phyloP scores from a whole-genome alignment of 2,113 vertebrate genomes.

The Eudyptes chrysolophus region DNA sequence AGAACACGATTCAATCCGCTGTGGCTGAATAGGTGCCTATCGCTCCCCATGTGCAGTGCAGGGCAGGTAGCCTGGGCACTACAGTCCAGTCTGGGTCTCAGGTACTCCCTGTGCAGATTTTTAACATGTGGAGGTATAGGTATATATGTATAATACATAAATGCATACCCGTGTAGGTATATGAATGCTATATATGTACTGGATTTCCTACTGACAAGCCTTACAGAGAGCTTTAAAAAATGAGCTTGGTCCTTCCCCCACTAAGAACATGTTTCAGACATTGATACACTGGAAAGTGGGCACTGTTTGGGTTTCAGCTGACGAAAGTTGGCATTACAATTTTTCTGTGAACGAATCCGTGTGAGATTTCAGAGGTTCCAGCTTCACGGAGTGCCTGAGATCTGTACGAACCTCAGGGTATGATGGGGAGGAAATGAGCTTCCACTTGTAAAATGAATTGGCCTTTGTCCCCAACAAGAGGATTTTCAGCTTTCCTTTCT shows the following conservation, averaged over 20 bases:
- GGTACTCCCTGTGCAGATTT: background rate
- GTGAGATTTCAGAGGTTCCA: background rate
- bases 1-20: background rate
- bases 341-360: background rate
- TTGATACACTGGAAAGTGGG: background rate
- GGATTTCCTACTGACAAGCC: background rate
- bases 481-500: slow-evolving; percentile 39
- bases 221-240: background rate
- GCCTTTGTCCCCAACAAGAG: background rate
- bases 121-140: background rate
- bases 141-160: background rate
- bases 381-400: background rate
- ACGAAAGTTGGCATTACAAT: background rate
- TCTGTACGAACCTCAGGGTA: background rate
- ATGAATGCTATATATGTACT: background rate
- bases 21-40: background rate
- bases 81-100: background rate
- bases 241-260: background rate
- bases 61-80: too few species aligned
- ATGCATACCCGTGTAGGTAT: background rate
- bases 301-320: background rate
- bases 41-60: background rate
- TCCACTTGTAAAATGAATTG: background rate
- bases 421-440: background rate
- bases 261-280: fast-evolving